Conservation (phyloP, 2,888 invertebrate genomes). For the Brachycybe producta region DNA sequence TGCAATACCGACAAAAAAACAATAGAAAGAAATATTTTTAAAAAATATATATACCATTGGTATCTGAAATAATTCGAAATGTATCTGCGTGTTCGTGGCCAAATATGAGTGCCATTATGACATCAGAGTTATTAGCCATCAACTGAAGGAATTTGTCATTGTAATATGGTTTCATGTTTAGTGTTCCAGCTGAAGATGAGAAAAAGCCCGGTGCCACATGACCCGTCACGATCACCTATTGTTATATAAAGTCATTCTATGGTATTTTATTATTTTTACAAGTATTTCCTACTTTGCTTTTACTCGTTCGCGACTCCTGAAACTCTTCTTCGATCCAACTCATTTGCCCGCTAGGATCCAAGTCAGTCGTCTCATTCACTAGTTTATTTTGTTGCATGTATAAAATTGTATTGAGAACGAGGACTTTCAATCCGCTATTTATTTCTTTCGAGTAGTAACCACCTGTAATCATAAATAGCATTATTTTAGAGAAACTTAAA, state of each 20-base stretch:
- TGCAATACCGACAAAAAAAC: too few species aligned
- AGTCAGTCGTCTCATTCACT: not conserved
- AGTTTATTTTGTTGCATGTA: slow-evolving; percentile 3
- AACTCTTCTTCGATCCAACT: slow-evolving; percentile 8
- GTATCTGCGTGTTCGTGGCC: slow-evolving; percentile 86
- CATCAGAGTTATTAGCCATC: slow-evolving; percentile 59
- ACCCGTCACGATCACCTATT: slow-evolving; percentile 16
- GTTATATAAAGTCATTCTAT: not conserved
- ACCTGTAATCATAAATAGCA: not conserved
- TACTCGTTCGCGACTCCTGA: not conserved
- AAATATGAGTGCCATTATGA: slow-evolving; percentile 82
- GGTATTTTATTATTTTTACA: not conserved
- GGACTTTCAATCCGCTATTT: slow-evolving; percentile 7
- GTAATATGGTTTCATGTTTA: slow-evolving; percentile 57
- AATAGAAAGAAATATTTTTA: too few species aligned
- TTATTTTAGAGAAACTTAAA: not conserved
- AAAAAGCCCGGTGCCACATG: slow-evolving; percentile 63
- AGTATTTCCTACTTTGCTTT: slow-evolving; percentile 4
- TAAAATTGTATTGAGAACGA: slow-evolving; percentile 13
- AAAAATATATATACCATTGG: slow-evolving; percentile 17
- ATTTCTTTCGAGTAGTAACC: slow-evolving; percentile 10
- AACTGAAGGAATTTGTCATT: slow-evolving; percentile 61
- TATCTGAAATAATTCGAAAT: slow-evolving; percentile 44
- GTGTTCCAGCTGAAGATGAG: slow-evolving; percentile 44
- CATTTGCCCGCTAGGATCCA: slow-evolving; percentile 15